phyloP scores from a whole-genome alignment of 1,140 invertebrate species.

The Lasaia peninsularis region DNA sequence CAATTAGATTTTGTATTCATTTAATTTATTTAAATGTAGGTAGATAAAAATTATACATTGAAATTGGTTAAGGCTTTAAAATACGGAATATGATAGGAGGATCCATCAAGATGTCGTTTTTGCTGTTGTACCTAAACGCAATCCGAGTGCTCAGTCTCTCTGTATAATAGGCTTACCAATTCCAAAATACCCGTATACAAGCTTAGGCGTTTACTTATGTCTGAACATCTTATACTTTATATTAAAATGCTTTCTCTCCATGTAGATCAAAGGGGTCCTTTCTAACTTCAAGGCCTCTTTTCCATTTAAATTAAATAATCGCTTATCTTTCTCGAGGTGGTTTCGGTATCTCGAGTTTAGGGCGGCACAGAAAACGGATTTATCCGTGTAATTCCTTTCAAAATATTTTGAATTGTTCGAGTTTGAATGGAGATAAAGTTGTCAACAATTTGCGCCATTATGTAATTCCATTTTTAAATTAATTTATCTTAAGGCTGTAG shows the following conservation, averaged over 20 bases:
- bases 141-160: background rate
- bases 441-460: background rate
- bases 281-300: slow-evolving; percentile 2
- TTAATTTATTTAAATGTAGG: too few species aligned
- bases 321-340: background rate
- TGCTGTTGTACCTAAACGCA: too few species aligned
- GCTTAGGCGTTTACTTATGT: slow-evolving; percentile 5
- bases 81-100: background rate
- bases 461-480: background rate
- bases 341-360: background rate
- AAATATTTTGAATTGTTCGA: background rate
- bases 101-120: background rate
- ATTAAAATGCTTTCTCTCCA: background rate
- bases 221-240: slow-evolving; percentile 1
- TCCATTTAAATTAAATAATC: slow-evolving; percentile 11
- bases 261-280: slow-evolving; percentile 1
- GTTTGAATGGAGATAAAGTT: background rate
- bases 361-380: background rate
- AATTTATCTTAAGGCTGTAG: too few species aligned
- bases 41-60: too few species aligned
- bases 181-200: background rate
- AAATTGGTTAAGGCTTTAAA: too few species aligned
- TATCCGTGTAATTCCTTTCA: background rate
- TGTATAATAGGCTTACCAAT: slow-evolving; percentile 6
- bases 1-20: too few species aligned